Evolutionary conservation across 64 coral and sea anemone species (phyloP), one percentile per base, ranked within the genome.

Genomic region (Trachythela sp.): DNA sequence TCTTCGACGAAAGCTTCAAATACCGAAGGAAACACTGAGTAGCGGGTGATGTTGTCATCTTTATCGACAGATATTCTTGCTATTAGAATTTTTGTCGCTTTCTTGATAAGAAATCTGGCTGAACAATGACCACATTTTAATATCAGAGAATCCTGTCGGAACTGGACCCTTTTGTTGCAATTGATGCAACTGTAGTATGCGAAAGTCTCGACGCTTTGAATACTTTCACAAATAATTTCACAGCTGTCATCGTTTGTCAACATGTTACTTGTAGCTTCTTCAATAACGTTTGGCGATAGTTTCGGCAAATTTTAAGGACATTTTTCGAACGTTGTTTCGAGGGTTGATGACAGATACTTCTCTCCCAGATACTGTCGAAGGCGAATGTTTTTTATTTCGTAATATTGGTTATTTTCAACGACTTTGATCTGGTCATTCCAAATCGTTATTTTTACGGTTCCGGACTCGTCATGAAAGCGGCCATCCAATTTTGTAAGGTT

Each of bases 361-460:
- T 85, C 87, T 20, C 89, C 93, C 37, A 86, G 83, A 88, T 85
- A 94, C 60, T 94, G 93, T 67, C 87, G 86, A 58, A 94, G 45
- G 38, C 60, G 83, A 70, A 94, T 86, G 58, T 94, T 94, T 26
- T 86, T 42, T 22, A 94, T 89, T 56, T 87, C 88, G 87, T 92
- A 92, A 72, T 91, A 95, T 24, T 90, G 90, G 14, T 89, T 80
- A 22, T 80, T 8, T 89, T 88, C 49, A 40, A 85, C 80, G 33
- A 17, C 54, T 83, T 89, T 40, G 39, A 91, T 91, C 36, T 92
- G 83, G 17, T 94, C 43, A 51, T 94, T 94, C 93, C 93, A 94
- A 48, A 94, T 45, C 20, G 83, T 94, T 54, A 94, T 91, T 48
- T 59, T 52, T 36, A 88, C 84, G 84, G 40, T 91, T 52, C 93